Evolutionary conservation across 2,888 invertebrate species (phyloP).

Genomic region (Eubasilissa splendida): DNA sequence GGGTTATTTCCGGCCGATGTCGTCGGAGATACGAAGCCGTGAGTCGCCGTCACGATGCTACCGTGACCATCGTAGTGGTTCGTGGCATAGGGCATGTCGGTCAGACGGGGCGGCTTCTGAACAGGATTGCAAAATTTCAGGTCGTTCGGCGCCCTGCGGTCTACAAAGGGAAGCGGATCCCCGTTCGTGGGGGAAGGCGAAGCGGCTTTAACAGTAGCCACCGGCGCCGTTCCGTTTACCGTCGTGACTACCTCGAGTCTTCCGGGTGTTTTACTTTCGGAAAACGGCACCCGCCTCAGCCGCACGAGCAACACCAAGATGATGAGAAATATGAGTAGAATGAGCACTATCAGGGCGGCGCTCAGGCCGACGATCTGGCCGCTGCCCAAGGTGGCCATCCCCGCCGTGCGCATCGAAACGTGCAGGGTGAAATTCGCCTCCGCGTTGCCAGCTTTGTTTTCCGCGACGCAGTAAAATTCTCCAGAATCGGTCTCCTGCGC

Average conservation of each 20-base stretch:
- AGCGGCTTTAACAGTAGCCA: slow-evolving; percentile 71
- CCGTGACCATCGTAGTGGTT: slow-evolving; percentile 80
- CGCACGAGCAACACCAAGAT: slow-evolving; percentile 83
- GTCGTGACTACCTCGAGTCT: slow-evolving; percentile 82
- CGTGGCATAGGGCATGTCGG: slow-evolving; percentile 80
- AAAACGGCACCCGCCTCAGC: slow-evolving; percentile 80
- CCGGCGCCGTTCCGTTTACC: slow-evolving; percentile 70
- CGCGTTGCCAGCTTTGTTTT: slow-evolving; percentile 89
- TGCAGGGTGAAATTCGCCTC: slow-evolving; percentile 92
- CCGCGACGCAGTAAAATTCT: slow-evolving; percentile 91
- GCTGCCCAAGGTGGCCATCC: slow-evolving; percentile 86
- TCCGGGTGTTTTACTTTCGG: slow-evolving; percentile 84
- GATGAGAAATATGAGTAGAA: slow-evolving; percentile 73
- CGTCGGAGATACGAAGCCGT: slow-evolving; percentile 82
- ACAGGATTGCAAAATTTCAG: slow-evolving; percentile 76
- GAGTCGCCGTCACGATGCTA: slow-evolving; percentile 75
- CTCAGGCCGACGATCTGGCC: slow-evolving; percentile 90
- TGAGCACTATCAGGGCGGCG: slow-evolving; percentile 84
- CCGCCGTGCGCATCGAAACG: slow-evolving; percentile 83
- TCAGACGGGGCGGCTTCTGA: slow-evolving; percentile 80
- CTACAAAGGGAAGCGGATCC: slow-evolving; percentile 66
- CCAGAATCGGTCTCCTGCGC: slow-evolving; percentile 87
- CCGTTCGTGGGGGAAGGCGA: slow-evolving; percentile 74
- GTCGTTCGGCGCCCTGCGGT: slow-evolving; percentile 66
- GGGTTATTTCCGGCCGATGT: slow-evolving; percentile 86